Evolutionary conservation across 37 sponge, comb jelly and placozoan genomes (phyloP).

Genomic region (Dysidea cf. avara): DNA sequence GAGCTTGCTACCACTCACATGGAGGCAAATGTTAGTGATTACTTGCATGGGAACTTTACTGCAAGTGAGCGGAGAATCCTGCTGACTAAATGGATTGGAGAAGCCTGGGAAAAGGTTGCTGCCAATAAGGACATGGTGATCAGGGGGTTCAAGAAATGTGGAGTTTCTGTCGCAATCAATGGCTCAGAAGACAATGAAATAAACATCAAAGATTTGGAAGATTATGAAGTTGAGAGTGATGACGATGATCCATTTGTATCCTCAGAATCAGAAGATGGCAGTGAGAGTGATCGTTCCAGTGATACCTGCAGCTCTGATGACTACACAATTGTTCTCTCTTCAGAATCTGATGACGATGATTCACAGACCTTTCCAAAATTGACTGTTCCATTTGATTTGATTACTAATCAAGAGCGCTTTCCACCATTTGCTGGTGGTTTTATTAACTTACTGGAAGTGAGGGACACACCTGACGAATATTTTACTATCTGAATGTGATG

Average conservation of each 20-base stretch:
- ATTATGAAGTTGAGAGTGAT: constrained; percentile 20
- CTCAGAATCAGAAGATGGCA: neutral
- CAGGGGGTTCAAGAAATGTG: constrained; percentile 44
- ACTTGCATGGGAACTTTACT: constrained; percentile 31
- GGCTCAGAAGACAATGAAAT: constrained; percentile 44
- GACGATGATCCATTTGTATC: constrained; percentile 37
- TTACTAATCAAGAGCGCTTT: too few species aligned
- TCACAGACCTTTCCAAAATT: too few species aligned
- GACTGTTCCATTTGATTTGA: too few species aligned
- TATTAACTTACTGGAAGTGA: too few species aligned
- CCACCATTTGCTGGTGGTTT: too few species aligned
- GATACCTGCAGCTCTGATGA: too few species aligned
- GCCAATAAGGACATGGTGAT: constrained; percentile 35
- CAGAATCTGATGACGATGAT: too few species aligned
- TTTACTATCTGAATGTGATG: too few species aligned
- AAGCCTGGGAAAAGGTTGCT: constrained; percentile 56
- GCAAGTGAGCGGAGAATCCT: constrained; percentile 35
- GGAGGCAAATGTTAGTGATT: constrained; percentile 35
- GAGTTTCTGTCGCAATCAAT: constrained; percentile 44
- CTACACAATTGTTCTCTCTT: too few species aligned
- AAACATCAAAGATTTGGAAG: constrained; percentile 35
- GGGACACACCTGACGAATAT: too few species aligned
- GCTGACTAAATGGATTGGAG: constrained; percentile 55
- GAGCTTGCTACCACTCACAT: constrained; percentile 30
- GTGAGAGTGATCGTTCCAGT: too few species aligned